Evolutionary conservation across 2,113 vertebrate species (phyloP), one percentile per base, ranked within the genome.

Genomic region (Gila orcuttii): DNA sequence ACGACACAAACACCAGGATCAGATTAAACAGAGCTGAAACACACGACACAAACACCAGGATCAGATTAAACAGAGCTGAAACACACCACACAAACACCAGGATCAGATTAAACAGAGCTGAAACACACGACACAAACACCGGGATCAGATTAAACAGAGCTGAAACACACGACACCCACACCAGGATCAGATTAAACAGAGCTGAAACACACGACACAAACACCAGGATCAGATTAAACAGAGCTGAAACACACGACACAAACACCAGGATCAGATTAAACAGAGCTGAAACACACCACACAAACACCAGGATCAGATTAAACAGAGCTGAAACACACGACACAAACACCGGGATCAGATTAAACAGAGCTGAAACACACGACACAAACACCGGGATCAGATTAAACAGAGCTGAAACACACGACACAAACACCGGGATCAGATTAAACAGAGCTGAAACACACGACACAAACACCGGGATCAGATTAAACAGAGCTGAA

Each of bases 31-130:
- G 33, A 33, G 33, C 33, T 33, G 33, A 33, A 33, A 42, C 39
- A 42, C 36, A 36, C 36, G 31, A 36, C 36, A 36, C 36, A 36
- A 3, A 39, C 39, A 8, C 39, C 8, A 1, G 6, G 8, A 42
- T 4, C 33, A 33, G 33, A 33, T 33, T 33, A 33, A 33, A 33
- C 31, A 31, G 31, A 31, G 31, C 31, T 31, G 31, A 31, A 31
- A 31, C 31, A 33, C 33, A 33, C 2, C 2, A 33, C 33, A 3
- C 2, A 33, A 33, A 33, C 92, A 99, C 98, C 0, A 97, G 98
- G 92, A 99, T 99, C 94, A 99, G 94, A 92, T 99, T 99, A 92
- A 99, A 99, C 90, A 99, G 97, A 77, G 97, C 98, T 99, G 91
- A 73, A 68, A 79, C 47, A 73, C 73, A 83, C 1, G 31, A 36